These are phyloP conservation scores for Mus minutoides DNA, from an alignment of 2,797 vertebrate species.

Conservation along the genomic window DNA sequence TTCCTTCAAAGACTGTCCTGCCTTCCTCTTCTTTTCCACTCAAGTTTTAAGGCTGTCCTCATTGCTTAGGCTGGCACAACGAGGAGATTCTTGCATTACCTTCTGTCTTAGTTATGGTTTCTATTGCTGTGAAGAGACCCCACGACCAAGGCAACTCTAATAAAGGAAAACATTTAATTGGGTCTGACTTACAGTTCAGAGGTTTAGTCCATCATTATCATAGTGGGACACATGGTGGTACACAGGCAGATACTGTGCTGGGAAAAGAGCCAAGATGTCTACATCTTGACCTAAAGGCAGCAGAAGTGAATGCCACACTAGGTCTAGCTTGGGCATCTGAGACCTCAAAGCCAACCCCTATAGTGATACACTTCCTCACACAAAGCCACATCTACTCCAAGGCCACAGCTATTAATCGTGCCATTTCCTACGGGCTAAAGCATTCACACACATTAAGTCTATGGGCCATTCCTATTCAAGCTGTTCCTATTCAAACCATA, in stretches of 20 bases:
- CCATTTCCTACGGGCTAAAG: background rate
- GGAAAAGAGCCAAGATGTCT: background rate
- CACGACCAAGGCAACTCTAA: background rate
- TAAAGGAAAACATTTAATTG: background rate
- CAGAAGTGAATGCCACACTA: background rate
- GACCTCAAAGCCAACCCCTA: background rate
- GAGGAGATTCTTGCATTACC: background rate
- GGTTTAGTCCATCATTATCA: background rate
- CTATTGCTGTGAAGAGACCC: background rate
- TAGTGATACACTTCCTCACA: background rate
- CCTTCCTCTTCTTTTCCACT: background rate
- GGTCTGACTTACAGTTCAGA: background rate
- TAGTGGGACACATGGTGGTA: background rate
- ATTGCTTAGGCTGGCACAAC: background rate
- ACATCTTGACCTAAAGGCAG: background rate
- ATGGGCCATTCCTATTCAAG: background rate
- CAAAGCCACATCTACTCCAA: background rate
- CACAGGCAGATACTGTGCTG: background rate
- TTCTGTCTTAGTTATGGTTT: background rate
- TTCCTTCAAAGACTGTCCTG: background rate
- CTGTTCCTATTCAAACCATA: background rate
- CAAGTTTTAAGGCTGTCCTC: too few species aligned
- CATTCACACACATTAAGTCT: background rate
- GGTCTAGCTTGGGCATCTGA: background rate
- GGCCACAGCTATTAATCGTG: background rate